These are phyloP conservation scores for Sinhomidia bicolor DNA, from an alignment of 2,888 invertebrate species.

Conservation along the genomic window DNA sequence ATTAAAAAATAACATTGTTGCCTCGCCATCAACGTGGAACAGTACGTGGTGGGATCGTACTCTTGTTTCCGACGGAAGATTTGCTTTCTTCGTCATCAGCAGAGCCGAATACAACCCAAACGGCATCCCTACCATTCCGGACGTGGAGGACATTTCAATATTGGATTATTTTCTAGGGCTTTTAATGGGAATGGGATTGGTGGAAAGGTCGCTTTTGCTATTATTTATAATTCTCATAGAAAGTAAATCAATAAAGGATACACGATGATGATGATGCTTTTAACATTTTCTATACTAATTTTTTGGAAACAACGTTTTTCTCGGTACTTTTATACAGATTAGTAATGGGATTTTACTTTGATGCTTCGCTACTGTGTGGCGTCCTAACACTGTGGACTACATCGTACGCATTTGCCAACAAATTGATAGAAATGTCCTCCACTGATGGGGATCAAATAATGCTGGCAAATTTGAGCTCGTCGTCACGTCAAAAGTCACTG, in stretches of 20 bases:
- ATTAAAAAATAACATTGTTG: conserved; percentile 27
- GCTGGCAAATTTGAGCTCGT: neutral
- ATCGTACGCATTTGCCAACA: conserved; percentile 25
- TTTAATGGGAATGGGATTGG: conserved; percentile 42
- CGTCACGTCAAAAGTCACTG: neutral
- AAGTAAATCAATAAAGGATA: conserved; percentile 1
- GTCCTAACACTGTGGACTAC: conserved; percentile 53
- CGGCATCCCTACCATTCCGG: neutral
- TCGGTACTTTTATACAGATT: conserved; percentile 13
- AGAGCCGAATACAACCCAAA: conserved; percentile 30
- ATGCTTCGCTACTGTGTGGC: conserved; percentile 34
- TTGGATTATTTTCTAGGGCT: conserved; percentile 20
- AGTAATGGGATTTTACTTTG: conserved; percentile 60
- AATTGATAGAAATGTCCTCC: neutral
- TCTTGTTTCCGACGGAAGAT: conserved; percentile 40
- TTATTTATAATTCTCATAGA: neutral
- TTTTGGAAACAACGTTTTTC: neutral
- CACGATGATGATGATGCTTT: neutral
- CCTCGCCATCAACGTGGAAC: conserved; percentile 27
- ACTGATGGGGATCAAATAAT: conserved; percentile 1
- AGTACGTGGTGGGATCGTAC: conserved; percentile 40
- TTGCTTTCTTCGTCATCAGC: conserved; percentile 39
- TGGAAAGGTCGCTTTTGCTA: conserved; percentile 46
- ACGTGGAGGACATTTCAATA: neutral
- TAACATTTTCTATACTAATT: neutral